Percentiles rank a stretch among this genome's conserved stretches.
Evolutionary conservation across 2,797 vertebrate genomes (phyloP).

Genomic region (Eremophila alpestris): DNA sequence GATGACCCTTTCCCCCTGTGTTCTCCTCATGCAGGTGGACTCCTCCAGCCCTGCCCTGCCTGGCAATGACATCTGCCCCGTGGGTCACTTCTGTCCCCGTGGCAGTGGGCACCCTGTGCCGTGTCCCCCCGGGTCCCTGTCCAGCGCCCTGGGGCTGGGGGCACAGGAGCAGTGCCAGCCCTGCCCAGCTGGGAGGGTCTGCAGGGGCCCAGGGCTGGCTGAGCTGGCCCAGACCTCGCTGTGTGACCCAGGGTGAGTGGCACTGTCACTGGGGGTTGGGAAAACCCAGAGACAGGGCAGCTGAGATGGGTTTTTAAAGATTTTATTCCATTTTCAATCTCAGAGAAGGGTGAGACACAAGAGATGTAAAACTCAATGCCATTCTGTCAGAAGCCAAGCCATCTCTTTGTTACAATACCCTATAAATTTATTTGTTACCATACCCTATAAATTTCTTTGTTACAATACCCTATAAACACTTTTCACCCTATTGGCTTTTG

Average conservation of each 20-base stretch:
- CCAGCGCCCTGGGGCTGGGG: constrained; percentile 77
- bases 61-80: constrained; percentile 82
- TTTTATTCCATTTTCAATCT: not conserved
- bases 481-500: not conserved
- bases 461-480: not conserved
- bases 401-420: not conserved
- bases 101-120: constrained; percentile 82
- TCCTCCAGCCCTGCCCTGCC: constrained; percentile 33
- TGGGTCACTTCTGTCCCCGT: constrained; percentile 87
- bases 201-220: constrained; percentile 78
- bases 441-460: too few species aligned
- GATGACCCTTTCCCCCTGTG: fast-evolving
- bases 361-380: not conserved
- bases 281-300: not conserved
- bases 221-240: constrained; percentile 71
- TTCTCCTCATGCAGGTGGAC: constrained; percentile 75
- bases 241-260: constrained; percentile 85
- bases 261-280: not conserved
- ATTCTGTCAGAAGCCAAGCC: not conserved
- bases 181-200: constrained; percentile 86
- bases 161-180: constrained; percentile 79
- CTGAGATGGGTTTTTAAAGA: not conserved
- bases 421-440: too few species aligned
- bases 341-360: not conserved
- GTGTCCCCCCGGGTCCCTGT: constrained; percentile 83